Conservation (phyloP, 2,888 invertebrate genomes). For the Ormyrus thymus region DNA sequence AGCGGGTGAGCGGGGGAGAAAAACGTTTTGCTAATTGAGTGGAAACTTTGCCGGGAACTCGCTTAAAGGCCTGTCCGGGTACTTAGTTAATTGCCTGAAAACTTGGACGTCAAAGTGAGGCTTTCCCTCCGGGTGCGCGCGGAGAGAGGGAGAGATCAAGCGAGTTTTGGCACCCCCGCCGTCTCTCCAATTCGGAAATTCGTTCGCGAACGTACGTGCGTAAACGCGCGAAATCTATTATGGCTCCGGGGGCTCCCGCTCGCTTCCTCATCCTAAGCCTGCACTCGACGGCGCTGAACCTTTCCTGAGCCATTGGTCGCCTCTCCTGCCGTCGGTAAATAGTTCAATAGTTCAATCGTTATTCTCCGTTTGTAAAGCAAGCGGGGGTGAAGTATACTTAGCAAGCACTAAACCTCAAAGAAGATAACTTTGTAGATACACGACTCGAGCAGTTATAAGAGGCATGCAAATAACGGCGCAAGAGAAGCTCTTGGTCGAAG, state of each 20-base stretch:
- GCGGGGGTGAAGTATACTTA: no score
- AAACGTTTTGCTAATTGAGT: slow-evolving; percentile 54
- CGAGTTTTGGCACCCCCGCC: not conserved
- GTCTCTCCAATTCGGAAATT: slow-evolving; percentile 27
- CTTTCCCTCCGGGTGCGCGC: slow-evolving; percentile 3
- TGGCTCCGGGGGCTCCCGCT: no score
- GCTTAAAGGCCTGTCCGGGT: slow-evolving; percentile 29
- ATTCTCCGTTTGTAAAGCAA: no score
- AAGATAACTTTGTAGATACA: no score
- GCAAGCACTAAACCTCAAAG: no score
- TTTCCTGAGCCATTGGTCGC: not conserved
- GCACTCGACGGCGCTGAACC: not conserved
- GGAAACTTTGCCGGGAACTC: slow-evolving; percentile 50
- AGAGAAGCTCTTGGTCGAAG: no score
- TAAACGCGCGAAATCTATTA: slow-evolving; percentile 27
- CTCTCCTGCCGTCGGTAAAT: no score
- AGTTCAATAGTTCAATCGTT: no score
- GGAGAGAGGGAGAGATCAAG: not conserved
- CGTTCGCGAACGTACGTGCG: not conserved
- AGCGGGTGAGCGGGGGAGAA: not conserved
- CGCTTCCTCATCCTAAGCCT: no score
- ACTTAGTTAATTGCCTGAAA: slow-evolving; percentile 53
- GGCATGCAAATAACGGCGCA: not conserved
- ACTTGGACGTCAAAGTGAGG: slow-evolving; percentile 46
- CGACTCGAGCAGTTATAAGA: not conserved